Percentiles rank a stretch among this genome's conserved stretches.
Conservation (phyloP, 2,113 vertebrate species). For the Zosterops japonicus region DNA sequence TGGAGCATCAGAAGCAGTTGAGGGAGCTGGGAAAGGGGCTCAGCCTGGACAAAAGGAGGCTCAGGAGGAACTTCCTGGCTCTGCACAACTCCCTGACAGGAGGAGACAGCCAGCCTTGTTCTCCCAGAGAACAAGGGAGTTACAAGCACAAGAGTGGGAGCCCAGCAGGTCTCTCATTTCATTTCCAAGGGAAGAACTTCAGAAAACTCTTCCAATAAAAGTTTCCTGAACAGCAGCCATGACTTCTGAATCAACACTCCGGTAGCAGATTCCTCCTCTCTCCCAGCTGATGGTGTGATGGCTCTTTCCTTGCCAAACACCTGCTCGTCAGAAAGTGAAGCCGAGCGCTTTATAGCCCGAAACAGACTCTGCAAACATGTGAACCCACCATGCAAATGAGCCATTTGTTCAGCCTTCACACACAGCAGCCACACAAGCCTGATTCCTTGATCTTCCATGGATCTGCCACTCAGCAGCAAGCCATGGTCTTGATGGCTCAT, state of each 20-base stretch:
- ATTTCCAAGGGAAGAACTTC: neutral
- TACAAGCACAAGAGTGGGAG: neutral
- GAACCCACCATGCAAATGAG: conserved; percentile 15
- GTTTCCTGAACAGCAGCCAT: conserved; percentile 44
- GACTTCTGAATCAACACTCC: neutral
- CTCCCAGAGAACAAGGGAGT: neutral
- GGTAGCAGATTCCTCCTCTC: neutral
- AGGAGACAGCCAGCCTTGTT: neutral
- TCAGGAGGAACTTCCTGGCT: neutral
- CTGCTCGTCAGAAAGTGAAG: conserved; percentile 6
- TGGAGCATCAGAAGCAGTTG: neutral
- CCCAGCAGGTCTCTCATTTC: neutral
- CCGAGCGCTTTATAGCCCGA: neutral
- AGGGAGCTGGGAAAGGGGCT: neutral
- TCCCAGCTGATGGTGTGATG: conserved; percentile 22
- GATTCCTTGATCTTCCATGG: accelerated
- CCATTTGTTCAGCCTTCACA: neutral
- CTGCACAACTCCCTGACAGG: neutral
- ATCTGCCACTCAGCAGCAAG: accelerated
- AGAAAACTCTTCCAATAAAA: neutral
- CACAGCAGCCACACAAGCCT: neutral
- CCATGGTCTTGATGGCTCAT: accelerated
- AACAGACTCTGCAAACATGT: neutral
- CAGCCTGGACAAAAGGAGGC: neutral
- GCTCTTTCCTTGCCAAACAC: conserved; percentile 42